phyloP scores from a whole-genome alignment of 2,797 vertebrate species.

The Fratercula arctica region DNA sequence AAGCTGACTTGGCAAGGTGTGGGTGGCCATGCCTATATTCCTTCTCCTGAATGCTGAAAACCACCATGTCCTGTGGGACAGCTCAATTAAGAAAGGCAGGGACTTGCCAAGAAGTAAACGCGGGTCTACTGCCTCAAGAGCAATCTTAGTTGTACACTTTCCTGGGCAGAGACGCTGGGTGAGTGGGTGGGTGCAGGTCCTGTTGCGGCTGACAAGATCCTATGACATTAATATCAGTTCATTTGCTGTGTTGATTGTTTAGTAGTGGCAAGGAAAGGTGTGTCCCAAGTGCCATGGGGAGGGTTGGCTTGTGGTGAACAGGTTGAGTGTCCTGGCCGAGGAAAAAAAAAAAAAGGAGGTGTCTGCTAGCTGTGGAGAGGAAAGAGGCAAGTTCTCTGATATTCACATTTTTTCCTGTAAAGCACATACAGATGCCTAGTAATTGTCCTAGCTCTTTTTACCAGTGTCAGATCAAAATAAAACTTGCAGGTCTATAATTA shows the following conservation, averaged over 20 bases:
- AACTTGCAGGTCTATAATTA: neutral
- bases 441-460: neutral
- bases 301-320: neutral
- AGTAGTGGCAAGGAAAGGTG: neutral
- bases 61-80: neutral
- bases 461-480: neutral
- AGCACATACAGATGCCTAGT: neutral
- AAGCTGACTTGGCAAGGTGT: neutral
- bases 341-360: neutral
- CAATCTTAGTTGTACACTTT: neutral
- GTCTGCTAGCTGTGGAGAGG: neutral
- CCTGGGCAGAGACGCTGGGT: fast-evolving
- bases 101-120: neutral
- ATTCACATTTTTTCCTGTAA: fast-evolving
- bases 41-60: neutral
- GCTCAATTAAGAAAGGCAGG: neutral
- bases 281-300: neutral
- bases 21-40: neutral
- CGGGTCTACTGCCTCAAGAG: neutral
- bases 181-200: neutral
- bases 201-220: neutral
- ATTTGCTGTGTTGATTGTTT: neutral
- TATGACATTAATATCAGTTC: fast-evolving
- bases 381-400: neutral
- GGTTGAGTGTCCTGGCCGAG: neutral